Evolutionary conservation across 2,113 vertebrate genomes (phyloP).

Genomic region (Melierax canorus): DNA sequence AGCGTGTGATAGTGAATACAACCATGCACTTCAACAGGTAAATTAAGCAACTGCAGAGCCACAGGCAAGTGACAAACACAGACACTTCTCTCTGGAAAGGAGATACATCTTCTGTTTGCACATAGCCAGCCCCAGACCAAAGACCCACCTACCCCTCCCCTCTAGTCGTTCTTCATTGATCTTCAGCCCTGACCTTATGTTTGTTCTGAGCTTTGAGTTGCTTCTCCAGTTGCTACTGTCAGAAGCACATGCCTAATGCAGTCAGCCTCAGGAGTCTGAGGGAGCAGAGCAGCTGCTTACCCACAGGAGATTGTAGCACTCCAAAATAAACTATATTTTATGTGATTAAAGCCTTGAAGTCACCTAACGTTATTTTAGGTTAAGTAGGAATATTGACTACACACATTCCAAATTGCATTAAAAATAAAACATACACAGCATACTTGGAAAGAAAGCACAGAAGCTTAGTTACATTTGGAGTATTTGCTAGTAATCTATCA

Average conservation of each 20-base stretch:
- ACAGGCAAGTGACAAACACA: background rate
- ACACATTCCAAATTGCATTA: rapidly evolving
- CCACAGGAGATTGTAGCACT: background rate
- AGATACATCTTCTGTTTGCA: background rate
- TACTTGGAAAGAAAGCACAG: background rate
- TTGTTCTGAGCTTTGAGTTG: background rate
- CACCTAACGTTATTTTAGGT: background rate
- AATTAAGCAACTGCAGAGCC: background rate
- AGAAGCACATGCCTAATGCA: rapidly evolving
- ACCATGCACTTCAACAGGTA: background rate
- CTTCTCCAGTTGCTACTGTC: background rate
- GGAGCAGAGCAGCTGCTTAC: background rate
- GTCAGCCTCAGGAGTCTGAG: background rate
- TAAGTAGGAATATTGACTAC: background rate
- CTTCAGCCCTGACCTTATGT: background rate
- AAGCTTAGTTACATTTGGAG: background rate
- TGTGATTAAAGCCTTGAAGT: background rate
- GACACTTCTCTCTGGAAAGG: background rate
- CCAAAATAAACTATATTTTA: background rate
- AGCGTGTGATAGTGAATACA: rapidly evolving
- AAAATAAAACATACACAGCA: rapidly evolving
- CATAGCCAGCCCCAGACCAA: background rate
- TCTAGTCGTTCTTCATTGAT: background rate
- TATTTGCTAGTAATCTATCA: background rate
- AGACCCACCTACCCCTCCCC: background rate